These are phyloP conservation scores for Drosophila nasuta DNA, from an alignment of 1,140 invertebrate genomes.

Conservation along the genomic window DNA sequence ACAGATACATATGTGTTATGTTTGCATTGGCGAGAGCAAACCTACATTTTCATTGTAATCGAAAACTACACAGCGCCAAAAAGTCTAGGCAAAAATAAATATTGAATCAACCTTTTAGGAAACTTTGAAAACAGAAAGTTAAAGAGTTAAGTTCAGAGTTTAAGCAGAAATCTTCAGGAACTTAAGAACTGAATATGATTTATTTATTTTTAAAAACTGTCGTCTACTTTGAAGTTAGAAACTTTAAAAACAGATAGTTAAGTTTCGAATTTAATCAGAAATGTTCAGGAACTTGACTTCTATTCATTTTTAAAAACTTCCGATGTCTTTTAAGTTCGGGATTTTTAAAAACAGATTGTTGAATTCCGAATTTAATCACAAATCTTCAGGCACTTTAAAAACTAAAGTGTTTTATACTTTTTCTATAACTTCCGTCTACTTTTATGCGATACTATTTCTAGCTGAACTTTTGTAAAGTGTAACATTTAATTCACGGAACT, in stretches of 20 bases:
- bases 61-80: constrained; percentile 29
- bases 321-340: no score
- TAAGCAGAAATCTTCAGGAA: no score
- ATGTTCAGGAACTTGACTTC: background rate
- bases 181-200: no score
- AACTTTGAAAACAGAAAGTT: background rate
- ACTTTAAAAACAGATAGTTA: no score
- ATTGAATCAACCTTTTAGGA: background rate
- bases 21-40: constrained; percentile 21
- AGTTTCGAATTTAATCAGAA: no score
- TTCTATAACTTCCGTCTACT: background rate
- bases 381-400: no score
- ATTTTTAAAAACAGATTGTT: no score
- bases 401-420: background rate
- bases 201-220: no score
- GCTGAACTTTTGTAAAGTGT: constrained; percentile 24
- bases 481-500: constrained; percentile 55
- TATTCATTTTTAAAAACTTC: background rate
- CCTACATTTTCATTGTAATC: constrained; percentile 27
- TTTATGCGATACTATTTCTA: constrained; percentile 2
- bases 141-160: no score
- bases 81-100: background rate
- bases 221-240: no score
- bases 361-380: no score
- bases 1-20: constrained; percentile 10